Base-by-base conservation (phyloP, 2,797 vertebrate genomes). In the Uromys caudimaculatus region DNA sequence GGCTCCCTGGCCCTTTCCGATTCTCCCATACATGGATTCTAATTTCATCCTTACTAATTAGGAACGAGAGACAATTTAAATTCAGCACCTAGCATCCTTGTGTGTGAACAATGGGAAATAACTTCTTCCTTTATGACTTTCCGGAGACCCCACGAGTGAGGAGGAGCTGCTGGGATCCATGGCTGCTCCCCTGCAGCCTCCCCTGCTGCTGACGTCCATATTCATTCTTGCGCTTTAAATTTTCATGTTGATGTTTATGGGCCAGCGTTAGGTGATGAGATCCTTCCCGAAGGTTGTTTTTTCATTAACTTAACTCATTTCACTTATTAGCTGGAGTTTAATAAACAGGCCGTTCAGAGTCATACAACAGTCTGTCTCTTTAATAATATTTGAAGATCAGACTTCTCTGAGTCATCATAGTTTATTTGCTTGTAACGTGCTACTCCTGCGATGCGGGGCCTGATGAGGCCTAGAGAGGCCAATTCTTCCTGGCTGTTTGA, bases 221-320 rank as follows among this genome's bases (percentile, higher is more conserved):
- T 95, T 97, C 96, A 90, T 97, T 96, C 96, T 92, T 32, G 89
- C 82, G 92, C 94, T 97, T 98, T 91, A 97, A 97, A 97, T 67
- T 97, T 96, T 97, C 94, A 97, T 97, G 95, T 84, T 95, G 90
- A 94, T 97, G 97, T 97, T 97, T 97, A 97, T 97, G 96, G 97
- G 88, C 95, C 95, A 94, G 94, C 92, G 92, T 97, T 96, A 97
- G 97, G 92, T 97, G 88, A 92, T 95, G 86, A 47, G 90, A 92
- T 96, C 86, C 52, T 0, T 97, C 88, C 82, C 76, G 85, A 96
- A 97, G 96, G 96, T 94, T 97, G 96, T 85, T 97, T 97, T 94
- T 96, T 95, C 92, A 98, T 98, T 97, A 98, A 88, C 97, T 97
- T 96, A 95, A 97, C 97, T 97, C 97, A 94, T 97, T 96, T 97